Evolutionary conservation across 2,113 vertebrate species (phyloP).

Genomic region (Thunnus thynnus): DNA sequence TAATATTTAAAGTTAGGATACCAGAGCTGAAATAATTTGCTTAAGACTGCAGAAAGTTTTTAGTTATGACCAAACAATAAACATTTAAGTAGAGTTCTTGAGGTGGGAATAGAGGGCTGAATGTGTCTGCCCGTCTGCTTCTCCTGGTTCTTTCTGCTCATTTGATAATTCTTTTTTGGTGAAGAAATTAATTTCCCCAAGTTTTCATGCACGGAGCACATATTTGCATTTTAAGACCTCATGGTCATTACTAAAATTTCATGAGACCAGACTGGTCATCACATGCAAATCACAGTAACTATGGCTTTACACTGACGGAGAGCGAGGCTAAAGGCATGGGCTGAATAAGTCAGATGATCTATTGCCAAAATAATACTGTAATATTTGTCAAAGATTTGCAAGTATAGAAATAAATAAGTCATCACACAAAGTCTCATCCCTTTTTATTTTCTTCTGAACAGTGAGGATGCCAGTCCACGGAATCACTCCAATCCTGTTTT

Average conservation of each 20-base stretch:
- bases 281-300: background rate
- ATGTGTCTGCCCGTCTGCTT: background rate
- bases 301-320: too few relatives aligned
- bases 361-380: too few relatives aligned
- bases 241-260: background rate
- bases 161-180: background rate
- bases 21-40: too few relatives aligned
- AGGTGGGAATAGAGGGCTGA: background rate
- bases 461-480: constrained; percentile 79
- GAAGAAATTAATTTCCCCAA: background rate
- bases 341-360: too few relatives aligned
- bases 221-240: background rate
- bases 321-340: background rate
- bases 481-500: constrained; percentile 67
- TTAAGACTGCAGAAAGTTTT: too few relatives aligned
- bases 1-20: too few relatives aligned
- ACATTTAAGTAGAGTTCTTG: too few relatives aligned
- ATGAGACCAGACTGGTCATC: too few relatives aligned
- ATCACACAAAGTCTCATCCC: background rate
- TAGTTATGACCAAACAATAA: too few relatives aligned
- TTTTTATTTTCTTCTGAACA: constrained; percentile 50
- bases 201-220: background rate
- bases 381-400: background rate
- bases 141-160: background rate
- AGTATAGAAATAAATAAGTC: background rate